Base-by-base conservation (phyloP, 2,113 vertebrate species). In the Mesitornis unicolor region DNA sequence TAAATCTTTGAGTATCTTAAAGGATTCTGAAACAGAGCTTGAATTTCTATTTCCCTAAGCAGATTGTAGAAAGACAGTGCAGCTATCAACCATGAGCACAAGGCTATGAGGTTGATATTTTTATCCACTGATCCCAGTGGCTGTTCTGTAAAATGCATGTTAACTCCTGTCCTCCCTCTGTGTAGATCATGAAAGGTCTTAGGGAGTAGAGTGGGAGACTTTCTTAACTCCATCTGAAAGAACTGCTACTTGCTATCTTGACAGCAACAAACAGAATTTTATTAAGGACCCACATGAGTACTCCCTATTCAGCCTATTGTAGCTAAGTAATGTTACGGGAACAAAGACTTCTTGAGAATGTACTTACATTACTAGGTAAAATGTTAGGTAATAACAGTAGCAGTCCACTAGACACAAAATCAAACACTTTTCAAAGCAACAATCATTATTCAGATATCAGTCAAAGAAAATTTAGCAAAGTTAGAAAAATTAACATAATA, bases 41-140 rank as follows among this genome's bases (percentile, higher is more conserved):
- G 71, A 73, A 47, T 38, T 82, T 61, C 77, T 89, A 4, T 78
- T 95, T 91, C 35, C 22, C 65, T 81, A 84, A 94, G 81, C 56
- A 47, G 31, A 74, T 29, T 21, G 8, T 26, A 71, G 48, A 84
- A 82, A 81, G 89, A 19, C 12, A 74, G 16, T 36, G 50, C 14
- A 20, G 31, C 45, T 42, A 84, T 42, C 73, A 80, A 1, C 40
- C 51, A n/a, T 63, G 86, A 40, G 26, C 22, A 45, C 59, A 56
- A 61, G 14, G 4, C 40, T 73, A 74, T 69, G 47, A 69, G 21
- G 7, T 20, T 76, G 57, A 4, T 73, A 17, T 33, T 70, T 89
- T 71, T 64, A 53, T 87, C 40, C n/a, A 54, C 25, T 64, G 33
- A 38, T 73, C 31, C 26, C 51, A 74, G 70, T 59, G 65, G n/a